Evolutionary conservation across 2,888 invertebrate genomes (phyloP), one percentile per base, ranked within the genome.

Genomic region (Thymelicus acteon): DNA sequence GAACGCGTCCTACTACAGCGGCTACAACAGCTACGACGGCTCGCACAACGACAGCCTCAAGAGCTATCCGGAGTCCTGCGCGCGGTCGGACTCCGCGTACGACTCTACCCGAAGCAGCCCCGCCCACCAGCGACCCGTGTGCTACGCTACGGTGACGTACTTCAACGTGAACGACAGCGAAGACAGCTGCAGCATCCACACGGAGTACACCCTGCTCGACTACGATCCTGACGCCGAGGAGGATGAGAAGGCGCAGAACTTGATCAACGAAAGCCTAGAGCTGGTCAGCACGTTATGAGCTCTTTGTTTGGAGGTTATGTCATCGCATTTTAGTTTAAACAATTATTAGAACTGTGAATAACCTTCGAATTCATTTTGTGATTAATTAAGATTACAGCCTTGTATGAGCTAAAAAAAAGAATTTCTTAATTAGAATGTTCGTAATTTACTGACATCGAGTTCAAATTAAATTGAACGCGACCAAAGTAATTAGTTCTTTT

Each of bases 101-200:
- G 90, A 92, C 57, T 93, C 93, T 0, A 87, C 89, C 0, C 78
- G 91, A 2, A 89, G 90, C 75, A 92, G 89, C 63, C 93, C 93
- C 0, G 83, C 86, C 0, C 78, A 85, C 31, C 77, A 81, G 0
- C 77, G 88, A 7, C 83, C 85, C 0, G 87, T 91, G 1, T 91
- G 90, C 78, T 92, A 92, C 75, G 92, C 92, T 1, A 90, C 93
- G 0, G 92, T 92, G 12, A 90, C 92, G 0, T 93, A 93, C 75
- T 91, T 91, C 79, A 92, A 92, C 70, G 90, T 91, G 0, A 91
- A 91, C 60, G 93, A 92, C 75, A 91, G 92, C 49, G 92, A 92
- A 54, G 93, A 93, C 68, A 91, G 89, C 75, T 89, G 91, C 83
- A 93, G 93, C 77, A 90, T 93, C 75, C 83, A 88, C 48, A 93